phyloP scores from a whole-genome alignment of 2,888 invertebrate species.

The Eledone cirrhosa region DNA sequence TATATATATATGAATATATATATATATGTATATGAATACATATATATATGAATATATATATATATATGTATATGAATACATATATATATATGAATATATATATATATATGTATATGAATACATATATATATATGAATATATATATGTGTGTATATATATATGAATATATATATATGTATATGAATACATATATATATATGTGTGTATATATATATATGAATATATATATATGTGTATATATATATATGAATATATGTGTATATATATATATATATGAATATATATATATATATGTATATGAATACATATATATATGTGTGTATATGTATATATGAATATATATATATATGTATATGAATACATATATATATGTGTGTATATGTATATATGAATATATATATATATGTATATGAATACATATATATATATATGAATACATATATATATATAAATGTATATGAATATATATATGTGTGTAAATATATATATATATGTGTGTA shows the following conservation, averaged over 20 bases:
- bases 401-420: too few species aligned
- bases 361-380: too few species aligned
- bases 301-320: too few species aligned
- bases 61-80: too few species aligned
- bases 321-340: too few species aligned
- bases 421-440: too few species aligned
- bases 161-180: neutral
- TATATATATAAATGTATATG: neutral
- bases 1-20: neutral
- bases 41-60: neutral
- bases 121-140: too few species aligned
- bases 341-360: too few species aligned
- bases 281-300: neutral
- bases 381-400: too few species aligned
- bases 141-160: neutral
- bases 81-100: too few species aligned
- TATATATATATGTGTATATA: neutral
- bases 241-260: constrained; percentile 14
- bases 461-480: neutral
- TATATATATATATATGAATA: constrained; percentile 1
- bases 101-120: too few species aligned
- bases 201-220: neutral
- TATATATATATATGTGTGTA: neutral
- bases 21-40: neutral
- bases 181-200: neutral